Conservation (phyloP, 2,113 vertebrate genomes). For the Hemicordylus capensis region DNA sequence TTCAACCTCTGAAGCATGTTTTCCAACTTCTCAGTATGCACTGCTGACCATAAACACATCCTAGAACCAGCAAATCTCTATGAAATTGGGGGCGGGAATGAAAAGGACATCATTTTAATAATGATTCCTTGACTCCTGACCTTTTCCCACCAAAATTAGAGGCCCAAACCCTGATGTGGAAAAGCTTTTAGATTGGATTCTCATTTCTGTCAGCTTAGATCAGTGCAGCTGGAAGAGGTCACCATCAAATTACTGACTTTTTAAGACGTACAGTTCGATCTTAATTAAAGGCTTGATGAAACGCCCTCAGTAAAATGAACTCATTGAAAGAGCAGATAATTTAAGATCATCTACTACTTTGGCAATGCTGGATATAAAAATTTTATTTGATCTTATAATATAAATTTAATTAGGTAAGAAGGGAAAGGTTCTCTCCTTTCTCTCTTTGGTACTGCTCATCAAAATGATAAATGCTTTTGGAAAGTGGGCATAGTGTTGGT, state of each 20-base stretch:
- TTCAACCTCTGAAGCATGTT: neutral
- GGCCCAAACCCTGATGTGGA: constrained; percentile 32
- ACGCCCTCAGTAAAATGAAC: constrained; percentile 74
- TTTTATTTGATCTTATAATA: constrained; percentile 74
- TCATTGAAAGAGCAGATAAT: constrained; percentile 74
- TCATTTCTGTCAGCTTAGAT: constrained; percentile 66
- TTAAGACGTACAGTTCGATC: constrained; percentile 71
- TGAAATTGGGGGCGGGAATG: constrained; percentile 3
- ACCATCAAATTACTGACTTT: constrained; percentile 71
- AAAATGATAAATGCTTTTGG: constrained; percentile 20
- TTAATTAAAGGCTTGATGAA: constrained; percentile 80
- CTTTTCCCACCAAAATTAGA: constrained; percentile 47
- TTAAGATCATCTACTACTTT: constrained; percentile 73
- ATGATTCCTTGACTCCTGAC: neutral
- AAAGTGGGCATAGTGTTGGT: neutral
- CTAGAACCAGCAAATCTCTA: constrained; percentile 32
- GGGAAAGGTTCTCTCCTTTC: constrained; percentile 7
- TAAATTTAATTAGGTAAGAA: constrained; percentile 74
- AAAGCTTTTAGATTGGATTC: constrained; percentile 65
- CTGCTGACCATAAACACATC: constrained; percentile 34
- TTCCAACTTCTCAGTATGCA: neutral
- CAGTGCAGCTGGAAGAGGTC: constrained; percentile 67
- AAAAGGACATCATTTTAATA: constrained; percentile 49
- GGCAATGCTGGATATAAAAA: constrained; percentile 66
- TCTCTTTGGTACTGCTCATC: constrained; percentile 36